Evolutionary conservation across 2,797 vertebrate species (phyloP), one percentile per base, ranked within the genome.

Genomic region (Corythornis leucogaster): DNA sequence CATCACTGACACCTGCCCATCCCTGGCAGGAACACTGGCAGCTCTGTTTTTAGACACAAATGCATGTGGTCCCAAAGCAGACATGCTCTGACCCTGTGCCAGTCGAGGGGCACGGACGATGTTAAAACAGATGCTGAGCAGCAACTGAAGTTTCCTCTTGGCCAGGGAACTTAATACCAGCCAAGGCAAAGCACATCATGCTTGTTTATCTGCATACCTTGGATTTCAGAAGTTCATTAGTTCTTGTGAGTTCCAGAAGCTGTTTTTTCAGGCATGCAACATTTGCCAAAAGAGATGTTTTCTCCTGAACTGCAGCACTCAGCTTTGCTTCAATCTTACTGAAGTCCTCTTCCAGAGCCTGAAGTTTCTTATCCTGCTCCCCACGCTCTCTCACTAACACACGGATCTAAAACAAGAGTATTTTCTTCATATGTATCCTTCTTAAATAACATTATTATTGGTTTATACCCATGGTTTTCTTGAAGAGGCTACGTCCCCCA

Each of bases 221-320:
- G 87, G 98, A 98, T 95, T 99, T 99, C 0, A 99, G 96, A 17
- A 99, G 97, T 74, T 99, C 98, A 18, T 99, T 99, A 38, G 98
- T 94, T 96, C 98, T 99, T 80, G 97, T 98, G 58, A 99, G 93
- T 57, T 99, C 99, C 16, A 96, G 94, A 31, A 98, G 97, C 95
- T 99, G 98, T 75, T 99, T 98, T 75, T 99, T 99, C 12, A 99
- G 96, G 4, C 98, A 98, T 43, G 98, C 98, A 45, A 99, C 95
- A 45, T 68, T 98, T 38, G 99, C 98, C 40, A 96, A 85, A 3
- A 99, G 98, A 33, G 98, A 98, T 0, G 98, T 99, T 97, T 98
- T 99, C 95, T 99, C 99, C 89, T 99, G 97, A 89, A 99, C 91
- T 6, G 98, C 96, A 62, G 97, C 96, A 83, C 97, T 97, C 71